Evolutionary conservation across 1,140 invertebrate species (phyloP).

Genomic region (Diabrotica virgifera): DNA sequence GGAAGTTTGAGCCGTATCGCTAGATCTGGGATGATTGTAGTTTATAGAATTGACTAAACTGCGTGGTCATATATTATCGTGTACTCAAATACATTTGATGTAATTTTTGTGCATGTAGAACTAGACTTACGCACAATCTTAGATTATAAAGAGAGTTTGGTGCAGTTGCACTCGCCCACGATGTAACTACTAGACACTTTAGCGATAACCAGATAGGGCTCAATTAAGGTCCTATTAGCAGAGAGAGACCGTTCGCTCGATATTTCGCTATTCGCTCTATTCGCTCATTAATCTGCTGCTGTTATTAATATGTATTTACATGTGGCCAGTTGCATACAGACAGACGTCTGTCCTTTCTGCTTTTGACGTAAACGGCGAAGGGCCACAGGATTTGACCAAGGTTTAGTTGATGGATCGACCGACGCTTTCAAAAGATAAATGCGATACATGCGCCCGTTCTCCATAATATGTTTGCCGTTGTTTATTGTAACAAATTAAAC

Average conservation of each 20-base stretch:
- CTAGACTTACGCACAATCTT: background rate
- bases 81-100: background rate
- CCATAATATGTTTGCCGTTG: too few species aligned
- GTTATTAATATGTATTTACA: constrained; percentile 33
- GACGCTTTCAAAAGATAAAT: background rate
- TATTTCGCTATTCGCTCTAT: constrained; percentile 9
- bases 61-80: too few species aligned
- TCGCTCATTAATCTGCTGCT: constrained; percentile 29
- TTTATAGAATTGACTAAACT: too few species aligned
- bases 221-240: constrained; percentile 28
- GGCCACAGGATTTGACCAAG: background rate
- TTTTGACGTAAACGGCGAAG: constrained; percentile 5
- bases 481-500: too few species aligned
- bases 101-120: background rate
- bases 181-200: constrained; percentile 6
- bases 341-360: constrained; percentile 16
- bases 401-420: background rate
- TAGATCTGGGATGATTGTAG: too few species aligned
- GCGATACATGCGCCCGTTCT: background rate
- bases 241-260: constrained; percentile 4
- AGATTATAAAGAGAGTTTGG: background rate
- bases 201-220: constrained; percentile 27
- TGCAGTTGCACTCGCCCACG: background rate
- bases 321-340: constrained; percentile 26
- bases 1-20: too few species aligned